Evolutionary conservation across 2,113 vertebrate genomes (phyloP).

Genomic region (Bos taurus): ARS-UCD2.0 NC_037357.1:13268001-13268500

Average conservation of each 20-base stretch:
- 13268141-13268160: background rate
- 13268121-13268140: background rate
- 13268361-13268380: background rate
- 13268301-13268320: background rate
- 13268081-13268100: background rate
- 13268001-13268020: background rate
- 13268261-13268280: background rate
- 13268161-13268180: background rate
- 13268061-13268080: conserved; percentile 23
- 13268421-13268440: background rate
- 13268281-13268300: background rate
- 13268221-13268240: background rate
- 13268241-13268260: background rate
- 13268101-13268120: background rate
- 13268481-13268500: background rate
- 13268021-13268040: background rate
- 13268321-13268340: conserved; percentile 6
- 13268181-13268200: background rate
- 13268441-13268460: conserved; percentile 18
- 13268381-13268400: background rate
- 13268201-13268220: background rate
- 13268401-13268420: background rate
- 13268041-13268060: background rate
- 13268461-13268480: background rate
- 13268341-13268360: background rate